Conservation (phyloP, 2,888 invertebrate genomes). For the Lasioglossum figueresi region DNA sequence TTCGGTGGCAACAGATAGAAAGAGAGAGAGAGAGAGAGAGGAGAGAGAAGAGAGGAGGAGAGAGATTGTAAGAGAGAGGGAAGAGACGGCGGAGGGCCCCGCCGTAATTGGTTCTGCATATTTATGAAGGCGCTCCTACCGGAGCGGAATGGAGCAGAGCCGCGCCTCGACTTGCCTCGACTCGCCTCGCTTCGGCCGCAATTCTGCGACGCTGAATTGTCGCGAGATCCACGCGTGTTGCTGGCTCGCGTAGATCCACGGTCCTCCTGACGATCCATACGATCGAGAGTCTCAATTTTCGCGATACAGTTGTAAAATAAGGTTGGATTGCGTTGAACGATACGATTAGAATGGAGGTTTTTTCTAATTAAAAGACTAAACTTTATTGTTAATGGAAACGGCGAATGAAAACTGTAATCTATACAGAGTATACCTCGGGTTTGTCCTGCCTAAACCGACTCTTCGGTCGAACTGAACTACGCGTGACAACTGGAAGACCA, state of each 20-base stretch:
- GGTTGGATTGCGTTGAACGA: no score
- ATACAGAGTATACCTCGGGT: no score
- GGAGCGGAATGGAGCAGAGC: slow-evolving; percentile 31
- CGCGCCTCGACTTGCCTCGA: slow-evolving; percentile 26
- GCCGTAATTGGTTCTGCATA: slow-evolving; percentile 81
- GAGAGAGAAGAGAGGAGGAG: slow-evolving; percentile 11
- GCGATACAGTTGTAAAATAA: background rate
- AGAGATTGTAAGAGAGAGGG: slow-evolving; percentile 14
- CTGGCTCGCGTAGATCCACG: background rate
- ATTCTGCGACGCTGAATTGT: slow-evolving; percentile 34
- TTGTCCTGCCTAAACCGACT: no score
- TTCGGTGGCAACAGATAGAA: slow-evolving; percentile 54
- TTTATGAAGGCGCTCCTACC: slow-evolving; percentile 79
- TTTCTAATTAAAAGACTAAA: no score
- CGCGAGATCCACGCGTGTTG: slow-evolving; percentile 33
- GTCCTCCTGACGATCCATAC: background rate
- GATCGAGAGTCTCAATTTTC: background rate
- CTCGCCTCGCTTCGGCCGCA: slow-evolving; percentile 14
- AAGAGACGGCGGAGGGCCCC: slow-evolving; percentile 56
- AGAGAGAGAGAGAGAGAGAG: background rate
- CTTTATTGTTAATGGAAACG: no score
- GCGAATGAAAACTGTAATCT: no score
- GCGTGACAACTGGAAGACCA: slow-evolving; percentile 39
- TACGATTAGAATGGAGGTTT: no score
- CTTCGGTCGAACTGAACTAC: no score